phyloP scores from a whole-genome alignment of 2,797 vertebrate species.

The Sebastolobus altivelis region DNA sequence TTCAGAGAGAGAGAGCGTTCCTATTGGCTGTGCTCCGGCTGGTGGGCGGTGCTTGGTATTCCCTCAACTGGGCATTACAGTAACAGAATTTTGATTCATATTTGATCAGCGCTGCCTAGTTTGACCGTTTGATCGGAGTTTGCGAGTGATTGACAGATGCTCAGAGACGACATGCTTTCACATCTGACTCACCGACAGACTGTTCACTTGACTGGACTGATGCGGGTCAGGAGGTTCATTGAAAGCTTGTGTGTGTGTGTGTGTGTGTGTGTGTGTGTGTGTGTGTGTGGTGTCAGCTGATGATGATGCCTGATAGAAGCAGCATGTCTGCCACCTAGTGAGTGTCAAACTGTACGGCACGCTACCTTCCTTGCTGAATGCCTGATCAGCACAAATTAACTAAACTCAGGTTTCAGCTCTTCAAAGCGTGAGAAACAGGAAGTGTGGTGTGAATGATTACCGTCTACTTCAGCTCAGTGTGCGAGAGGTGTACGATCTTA shows the following conservation, averaged over 20 bases:
- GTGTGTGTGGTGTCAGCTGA: background rate
- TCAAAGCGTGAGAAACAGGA: background rate
- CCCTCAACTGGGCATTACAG: no score
- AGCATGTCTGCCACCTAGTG: constrained; percentile 20
- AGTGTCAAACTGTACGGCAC: background rate
- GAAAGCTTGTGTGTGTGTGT: background rate
- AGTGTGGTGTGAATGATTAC: background rate
- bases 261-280: background rate
- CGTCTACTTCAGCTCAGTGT: background rate
- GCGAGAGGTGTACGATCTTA: background rate
- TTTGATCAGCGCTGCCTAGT: no score
- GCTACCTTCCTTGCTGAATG: background rate
- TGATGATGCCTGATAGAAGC: background rate
- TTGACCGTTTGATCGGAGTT: no score
- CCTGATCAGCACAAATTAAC: background rate
- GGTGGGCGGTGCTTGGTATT: no score
- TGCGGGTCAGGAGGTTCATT: constrained; percentile 12
- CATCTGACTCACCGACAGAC: constrained; percentile 1
- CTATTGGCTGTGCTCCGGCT: no score
- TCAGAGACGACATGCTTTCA: background rate
- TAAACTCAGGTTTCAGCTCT: background rate
- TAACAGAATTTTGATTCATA: no score
- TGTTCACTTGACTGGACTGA: background rate
- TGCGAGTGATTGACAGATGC: no score
- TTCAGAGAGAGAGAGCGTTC: no score